Evolutionary conservation across 2,888 invertebrate species (phyloP), one percentile per base, ranked within the genome.

Genomic region (Ormia ochracea): DNA sequence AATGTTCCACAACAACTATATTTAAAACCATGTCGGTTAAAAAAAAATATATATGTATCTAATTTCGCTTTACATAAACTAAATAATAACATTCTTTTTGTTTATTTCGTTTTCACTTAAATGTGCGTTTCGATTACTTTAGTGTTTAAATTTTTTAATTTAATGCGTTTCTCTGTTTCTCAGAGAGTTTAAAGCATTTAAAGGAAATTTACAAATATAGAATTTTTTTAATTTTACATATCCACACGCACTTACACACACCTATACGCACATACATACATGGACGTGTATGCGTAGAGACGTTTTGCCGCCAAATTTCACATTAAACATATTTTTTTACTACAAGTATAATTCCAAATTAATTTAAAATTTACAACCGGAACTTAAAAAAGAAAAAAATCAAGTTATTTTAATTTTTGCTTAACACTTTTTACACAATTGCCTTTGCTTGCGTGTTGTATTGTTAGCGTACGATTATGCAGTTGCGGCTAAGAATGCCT

Each of bases 1-100:
- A 82, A 85, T 88, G 87, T 88, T 87, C 87, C 88, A 87, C 88
- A 84, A 87, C 82, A 85, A 59, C 14, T 59, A 73, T 48, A 69
- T 54, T 74, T 52, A 65, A 81, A 74, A 50, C 52, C 59, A 10
- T n/a, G 28, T 12, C 23, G 12, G 7, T 50, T 26, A 17, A 9
- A 43, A 28, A 28, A 28, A 38, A 10, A 7, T 5, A 7, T 19
- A 38, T 26, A 10, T 36, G 43, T 41, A 43, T 52, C 36, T 33
- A n/a, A 75, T 63, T 21, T 80, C 76, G 76, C 68, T 56, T 76
- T 17, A 69, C 76, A 82, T 73, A 82, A 80, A 79, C 56, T 66
- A 76, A 65, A 65, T 72, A 48, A 28, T 31, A n/a, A n/a, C n/a
- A n/a, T n/a, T n/a, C n/a, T 6, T 66, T 73, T 56, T 63, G 4